Base-by-base conservation (phyloP, 35 echinoderm and acorn worm species). In the Ophioderma brevispina region DNA sequence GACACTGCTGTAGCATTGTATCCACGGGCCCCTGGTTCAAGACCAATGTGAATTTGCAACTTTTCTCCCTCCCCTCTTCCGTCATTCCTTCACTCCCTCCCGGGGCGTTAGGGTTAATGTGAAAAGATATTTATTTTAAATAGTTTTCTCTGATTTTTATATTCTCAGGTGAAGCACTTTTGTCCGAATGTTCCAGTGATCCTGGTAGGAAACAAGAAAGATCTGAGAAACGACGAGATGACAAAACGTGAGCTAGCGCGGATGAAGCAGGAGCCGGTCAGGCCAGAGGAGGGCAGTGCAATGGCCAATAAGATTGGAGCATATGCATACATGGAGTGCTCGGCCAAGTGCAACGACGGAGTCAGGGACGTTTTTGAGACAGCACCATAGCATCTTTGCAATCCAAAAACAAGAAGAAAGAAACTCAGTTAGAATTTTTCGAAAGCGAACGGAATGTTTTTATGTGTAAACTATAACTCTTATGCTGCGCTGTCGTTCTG, bases 101-200 rank as follows among this genome's bases (percentile, higher is more conserved):
- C n/a, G n/a, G n/a, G n/a, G n/a, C n/a, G n/a, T n/a, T n/a, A n/a
- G n/a, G n/a, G n/a, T n/a, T n/a, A n/a, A n/a, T n/a, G n/a, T n/a
- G n/a, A n/a, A n/a, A n/a, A n/a, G n/a, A n/a, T n/a, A n/a, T 21
- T 21, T 31, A 6, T 76, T 76, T 76, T 19, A 31, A n/a, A n/a
- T n/a, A n/a, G n/a, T 79, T 35, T 79, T 35, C 33, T 78, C 34
- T 78, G 15, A 30, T 81, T 56, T 39, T 50, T 80, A 31, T 84
- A 38, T 78, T 1, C 77, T 0, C 50, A 96, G 94, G 94, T 96
- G 3, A 85, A 78, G 42, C 94, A 96, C 70, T 96, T 96, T 46
- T 96, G 94, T 78, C 94, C 94, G 28, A 96, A 92, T 77, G 91
- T 96, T 33, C 94, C 94, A 15, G 87, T 96, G 36, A 96, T 96